These are phyloP conservation scores for Polydrusus pterygomalis DNA, from an alignment of 2,888 invertebrate species.

Conservation along the genomic window DNA sequence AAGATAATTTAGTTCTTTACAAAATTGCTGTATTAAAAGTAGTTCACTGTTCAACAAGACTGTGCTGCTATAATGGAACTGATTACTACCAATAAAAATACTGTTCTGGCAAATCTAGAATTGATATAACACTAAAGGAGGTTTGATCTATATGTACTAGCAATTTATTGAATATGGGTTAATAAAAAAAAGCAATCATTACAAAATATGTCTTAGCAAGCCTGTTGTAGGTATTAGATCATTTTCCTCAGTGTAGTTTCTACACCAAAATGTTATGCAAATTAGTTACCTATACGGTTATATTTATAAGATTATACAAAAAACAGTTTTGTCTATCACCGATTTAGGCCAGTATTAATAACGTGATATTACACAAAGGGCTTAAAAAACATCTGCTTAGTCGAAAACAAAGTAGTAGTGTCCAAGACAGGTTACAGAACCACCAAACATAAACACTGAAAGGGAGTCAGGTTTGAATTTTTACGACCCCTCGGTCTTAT, in stretches of 20 bases:
- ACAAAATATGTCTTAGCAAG: too few relatives aligned
- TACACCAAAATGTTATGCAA: background rate
- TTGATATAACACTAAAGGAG: too few relatives aligned
- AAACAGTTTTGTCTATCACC: constrained; percentile 24
- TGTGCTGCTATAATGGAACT: too few relatives aligned
- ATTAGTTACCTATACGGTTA: background rate
- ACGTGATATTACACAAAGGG: constrained; percentile 7
- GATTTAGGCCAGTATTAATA: constrained; percentile 11
- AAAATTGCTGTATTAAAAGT: too few relatives aligned
- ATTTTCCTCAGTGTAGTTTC: background rate
- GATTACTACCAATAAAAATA: too few relatives aligned
- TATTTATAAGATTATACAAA: background rate
- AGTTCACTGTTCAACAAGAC: too few relatives aligned
- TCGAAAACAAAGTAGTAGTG: constrained; percentile 43
- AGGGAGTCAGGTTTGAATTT: constrained; percentile 40
- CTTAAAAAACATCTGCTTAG: constrained; percentile 45
- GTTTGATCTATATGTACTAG: too few relatives aligned
- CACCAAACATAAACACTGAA: constrained; percentile 46
- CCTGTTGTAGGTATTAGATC: too few relatives aligned
- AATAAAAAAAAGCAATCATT: too few relatives aligned
- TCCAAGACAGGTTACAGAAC: constrained; percentile 51
- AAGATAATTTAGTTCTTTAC: too few relatives aligned
- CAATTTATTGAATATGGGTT: too few relatives aligned
- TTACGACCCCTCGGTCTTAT: constrained; percentile 29
- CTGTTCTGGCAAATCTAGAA: too few relatives aligned